Base-by-base conservation (phyloP, 2,113 vertebrate genomes). In the Vulpes lagopus region DNA sequence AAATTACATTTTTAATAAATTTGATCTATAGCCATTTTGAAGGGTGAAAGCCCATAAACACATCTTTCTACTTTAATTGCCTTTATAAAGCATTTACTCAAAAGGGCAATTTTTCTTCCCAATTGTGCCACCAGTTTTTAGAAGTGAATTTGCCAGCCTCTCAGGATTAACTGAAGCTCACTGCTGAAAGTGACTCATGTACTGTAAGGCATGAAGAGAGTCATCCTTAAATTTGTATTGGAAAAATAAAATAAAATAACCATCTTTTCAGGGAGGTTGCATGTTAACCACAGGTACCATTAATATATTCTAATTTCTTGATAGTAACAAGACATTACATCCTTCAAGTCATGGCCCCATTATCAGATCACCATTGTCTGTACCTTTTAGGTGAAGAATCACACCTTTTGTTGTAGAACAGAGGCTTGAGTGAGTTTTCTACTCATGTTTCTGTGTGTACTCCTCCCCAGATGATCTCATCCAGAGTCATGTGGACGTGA, bases 1-100 rank as follows among this genome's bases (percentile, higher is more conserved):
- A 98, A 98, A 98, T 98, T 97, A 96, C 94, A 94, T 97, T 98
- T 98, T 98, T 98, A 98, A 98, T 98, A 97, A 98, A 96, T 95
- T 97, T 98, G 97, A 97, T 97, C 91, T 98, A 96, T 94, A 96
- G 89, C 62, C 78, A 59, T 96, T 98, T 96, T 97, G 97, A 98
- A 98, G 94, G 74, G 78, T 93, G 94, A 97, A 97, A 97, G 82
- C 95, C 95, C 94, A 95, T 97, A 97, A 98, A 98, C 95, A 98
- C 95, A 95, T 96, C 96, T 98, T 97, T 97, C 85, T 91, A 73
- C 91, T 98, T 98, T 98, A 98, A 98, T 98, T 98, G 97, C 93
- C 95, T 98, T 98, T 98, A 98, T 96, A 96, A 97, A 98, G 89
- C 93, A 97, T 83, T 98, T 97, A 93, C 95, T 98, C 97, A 97